Base-by-base conservation (phyloP, 2,888 invertebrate species). In the Allolobophora icterica region DNA sequence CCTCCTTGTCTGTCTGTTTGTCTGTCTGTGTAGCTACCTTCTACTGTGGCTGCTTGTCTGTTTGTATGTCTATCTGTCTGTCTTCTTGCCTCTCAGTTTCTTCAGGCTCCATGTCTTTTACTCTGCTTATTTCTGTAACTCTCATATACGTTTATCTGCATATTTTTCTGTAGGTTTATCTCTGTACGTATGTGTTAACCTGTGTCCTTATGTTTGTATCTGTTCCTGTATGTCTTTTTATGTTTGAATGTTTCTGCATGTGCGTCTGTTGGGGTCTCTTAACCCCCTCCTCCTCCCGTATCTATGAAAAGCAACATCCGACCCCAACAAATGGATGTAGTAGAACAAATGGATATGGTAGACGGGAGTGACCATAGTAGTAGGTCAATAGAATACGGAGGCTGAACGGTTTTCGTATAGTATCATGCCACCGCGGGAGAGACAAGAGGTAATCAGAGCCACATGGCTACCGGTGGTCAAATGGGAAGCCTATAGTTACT, bases 21-120 rank as follows among this genome's bases (percentile, higher is more conserved):
- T 89, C 40, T 91, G 45, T 42, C 58, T 87, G 89, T 87, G 71
- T 90, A 30, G 33, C 71, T 91, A 13, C 45, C 40, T 89, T 45
- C 45, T 34, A 8, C 45, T 89, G 6, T 52, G 45, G 1, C 33
- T 38, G 52, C 84, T 34, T 91, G 84, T 91, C 15, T 89, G 52
- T 89, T 30, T 89, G 24, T 89, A n/a, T 40, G 34, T 40, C 34
- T 89, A 34, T 89, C 45, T 89, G 52, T 52, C 52, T 52, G 52
- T 52, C 52, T 52, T 52, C 52, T 52, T 52, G 15, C 52, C 52
- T 19, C 52, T 58, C 30, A 24, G 71, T 71, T 71, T n/a, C 71
- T 71, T n/a, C n/a, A n/a, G 71, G 71, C 13, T n/a, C n/a, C 71
- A 71, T n/a, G 52, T 91, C 35, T 91, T 40, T 89, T 52, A 52